Conservation (phyloP, 2,797 vertebrate genomes). For the Leptatherina wallacei region DNA sequence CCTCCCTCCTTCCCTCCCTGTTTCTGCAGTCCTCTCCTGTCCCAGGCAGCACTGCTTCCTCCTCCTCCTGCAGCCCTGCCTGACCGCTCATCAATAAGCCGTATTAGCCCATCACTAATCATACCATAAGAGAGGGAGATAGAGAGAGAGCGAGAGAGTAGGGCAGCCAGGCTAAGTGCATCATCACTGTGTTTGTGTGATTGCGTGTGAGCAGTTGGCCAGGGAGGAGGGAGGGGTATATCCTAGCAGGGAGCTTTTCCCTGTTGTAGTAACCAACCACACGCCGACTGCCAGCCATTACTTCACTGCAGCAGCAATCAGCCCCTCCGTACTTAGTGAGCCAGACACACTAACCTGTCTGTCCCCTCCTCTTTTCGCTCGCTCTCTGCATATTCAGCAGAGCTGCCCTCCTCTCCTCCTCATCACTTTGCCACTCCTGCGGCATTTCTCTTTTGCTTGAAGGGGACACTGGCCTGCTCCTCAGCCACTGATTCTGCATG, state of each 20-base stretch:
- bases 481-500: slow-evolving; percentile 90
- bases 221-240: slow-evolving; percentile 66
- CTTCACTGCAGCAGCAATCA: slow-evolving; percentile 82
- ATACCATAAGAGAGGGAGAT: slow-evolving; percentile 47
- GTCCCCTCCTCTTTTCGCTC: slow-evolving; percentile 69
- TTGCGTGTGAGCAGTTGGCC: slow-evolving; percentile 34
- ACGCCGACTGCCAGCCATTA: slow-evolving; percentile 72
- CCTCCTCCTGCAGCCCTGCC: slow-evolving; percentile 50
- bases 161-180: slow-evolving; percentile 49
- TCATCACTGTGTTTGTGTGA: slow-evolving; percentile 41
- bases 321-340: slow-evolving; percentile 68
- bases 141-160: slow-evolving; percentile 38
- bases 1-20: no score
- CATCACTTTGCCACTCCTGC: slow-evolving; percentile 77
- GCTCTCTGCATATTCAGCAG: slow-evolving; percentile 67
- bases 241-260: slow-evolving; percentile 72
- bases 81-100: slow-evolving; percentile 69
- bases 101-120: slow-evolving; percentile 71
- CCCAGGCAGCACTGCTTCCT: slow-evolving; percentile 54
- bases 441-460: slow-evolving; percentile 72
- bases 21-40: slow-evolving; percentile 51
- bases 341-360: slow-evolving; percentile 77
- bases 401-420: slow-evolving; percentile 72
- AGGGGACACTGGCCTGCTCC: slow-evolving; percentile 80
- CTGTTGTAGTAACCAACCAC: slow-evolving; percentile 79